phyloP scores from a whole-genome alignment of 2,888 invertebrate genomes.

The Hirtodrosophila histrioides region DNA sequence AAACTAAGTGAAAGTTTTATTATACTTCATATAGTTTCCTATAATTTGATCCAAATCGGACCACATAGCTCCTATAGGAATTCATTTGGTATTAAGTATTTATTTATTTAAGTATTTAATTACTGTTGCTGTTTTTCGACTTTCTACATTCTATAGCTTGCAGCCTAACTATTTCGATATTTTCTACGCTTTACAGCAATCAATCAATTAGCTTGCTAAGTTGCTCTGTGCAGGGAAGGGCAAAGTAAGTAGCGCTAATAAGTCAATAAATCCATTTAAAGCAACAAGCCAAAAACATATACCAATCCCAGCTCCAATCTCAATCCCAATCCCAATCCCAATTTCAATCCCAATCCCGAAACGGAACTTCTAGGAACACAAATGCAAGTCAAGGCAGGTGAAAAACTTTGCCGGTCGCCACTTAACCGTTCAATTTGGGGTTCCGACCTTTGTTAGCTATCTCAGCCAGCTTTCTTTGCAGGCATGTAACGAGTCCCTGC shows the following conservation, averaged over 20 bases:
- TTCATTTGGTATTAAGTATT: too few relatives aligned
- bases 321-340: too few relatives aligned
- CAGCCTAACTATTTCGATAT: too few relatives aligned
- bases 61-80: too few relatives aligned
- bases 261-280: slow-evolving; percentile 67
- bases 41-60: too few relatives aligned
- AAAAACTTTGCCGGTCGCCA: slow-evolving; percentile 58
- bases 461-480: slow-evolving; percentile 24
- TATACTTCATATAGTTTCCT: too few relatives aligned
- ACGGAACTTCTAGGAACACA: slow-evolving; percentile 12
- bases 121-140: too few relatives aligned
- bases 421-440: slow-evolving; percentile 68
- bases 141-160: too few relatives aligned
- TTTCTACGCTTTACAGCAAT: too few relatives aligned
- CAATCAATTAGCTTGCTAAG: slow-evolving; percentile 37
- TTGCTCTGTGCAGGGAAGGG: slow-evolving; percentile 3
- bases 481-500: background rate
- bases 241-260: slow-evolving; percentile 45
- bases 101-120: too few relatives aligned
- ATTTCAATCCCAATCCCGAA: background rate
- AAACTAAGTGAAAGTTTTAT: too few relatives aligned
- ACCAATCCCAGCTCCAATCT: slow-evolving; percentile 1
- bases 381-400: slow-evolving; percentile 59
- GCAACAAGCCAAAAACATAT: slow-evolving; percentile 12
- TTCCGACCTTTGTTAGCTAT: slow-evolving; percentile 51